Evolutionary conservation across 35 echinoderm and acorn worm genomes (phyloP).

Genomic region (Antedon bifida): DNA sequence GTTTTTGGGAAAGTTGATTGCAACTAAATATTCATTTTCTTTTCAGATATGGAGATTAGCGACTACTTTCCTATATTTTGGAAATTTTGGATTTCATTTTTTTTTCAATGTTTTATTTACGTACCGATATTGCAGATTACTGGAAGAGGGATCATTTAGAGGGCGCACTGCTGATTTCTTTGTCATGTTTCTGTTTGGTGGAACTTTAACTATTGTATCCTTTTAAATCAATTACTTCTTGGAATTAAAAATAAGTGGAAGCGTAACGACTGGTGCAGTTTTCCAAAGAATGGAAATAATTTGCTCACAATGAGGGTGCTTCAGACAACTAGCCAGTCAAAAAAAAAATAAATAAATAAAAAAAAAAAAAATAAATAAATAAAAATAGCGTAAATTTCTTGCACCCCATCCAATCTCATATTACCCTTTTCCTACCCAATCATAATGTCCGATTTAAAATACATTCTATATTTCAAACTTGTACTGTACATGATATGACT

Average conservation of each 20-base stretch:
- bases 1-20: no score
- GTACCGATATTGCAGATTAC: slow-evolving; percentile 93
- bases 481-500: no score
- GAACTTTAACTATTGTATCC: slow-evolving; percentile 95
- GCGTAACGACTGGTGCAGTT: neutral
- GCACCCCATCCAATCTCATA: no score
- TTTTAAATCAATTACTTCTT: no score
- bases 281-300: neutral
- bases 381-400: no score
- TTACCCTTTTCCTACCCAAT: no score
- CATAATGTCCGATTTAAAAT: no score
- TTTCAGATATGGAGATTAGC: slow-evolving; percentile 82
- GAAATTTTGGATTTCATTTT: slow-evolving; percentile 94
- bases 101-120: slow-evolving; percentile 99
- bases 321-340: neutral
- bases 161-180: slow-evolving; percentile 90
- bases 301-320: neutral
- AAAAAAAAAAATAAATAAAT: no score
- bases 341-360: neutral
- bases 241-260: no score
- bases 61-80: slow-evolving; percentile 97
- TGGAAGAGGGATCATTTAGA: slow-evolving; percentile 91
- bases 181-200: slow-evolving; percentile 95
- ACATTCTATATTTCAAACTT: no score
- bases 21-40: no score